These are phyloP conservation scores for Crotalus horridus DNA, from an alignment of 2,113 vertebrate species.

Conservation along the genomic window DNA sequence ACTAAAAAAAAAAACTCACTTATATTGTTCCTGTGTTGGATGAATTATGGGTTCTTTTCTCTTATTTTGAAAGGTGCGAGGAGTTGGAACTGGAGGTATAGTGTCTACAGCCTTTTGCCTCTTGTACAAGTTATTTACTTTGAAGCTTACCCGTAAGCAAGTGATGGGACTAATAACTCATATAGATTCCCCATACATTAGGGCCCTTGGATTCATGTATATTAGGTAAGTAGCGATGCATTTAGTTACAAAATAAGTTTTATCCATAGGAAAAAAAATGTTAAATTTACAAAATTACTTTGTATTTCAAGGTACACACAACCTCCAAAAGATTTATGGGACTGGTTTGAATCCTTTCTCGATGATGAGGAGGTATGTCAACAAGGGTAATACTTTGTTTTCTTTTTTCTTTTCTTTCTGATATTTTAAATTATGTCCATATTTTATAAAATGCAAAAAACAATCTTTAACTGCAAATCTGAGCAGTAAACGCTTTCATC, in stretches of 20 bases:
- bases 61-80: conserved; percentile 81
- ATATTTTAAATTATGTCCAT: conserved; percentile 8
- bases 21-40: neutral
- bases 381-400: conserved; percentile 91
- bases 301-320: conserved; percentile 89
- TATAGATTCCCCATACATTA: conserved; percentile 96
- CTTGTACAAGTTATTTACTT: conserved; percentile 96
- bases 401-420: conserved; percentile 63
- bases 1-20: neutral
- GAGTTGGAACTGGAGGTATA: conserved; percentile 97
- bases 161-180: conserved; percentile 99
- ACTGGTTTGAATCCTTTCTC: conserved; percentile 98
- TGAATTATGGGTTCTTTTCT: conserved; percentile 28
- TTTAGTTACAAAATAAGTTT: conserved; percentile 8
- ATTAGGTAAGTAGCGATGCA: conserved; percentile 80
- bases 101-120: conserved; percentile 98
- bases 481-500: neutral
- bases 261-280: conserved; percentile 13
- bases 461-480: neutral
- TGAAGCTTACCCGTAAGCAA: conserved; percentile 98
- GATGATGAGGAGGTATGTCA: conserved; percentile 99
- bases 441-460: conserved; percentile 15
- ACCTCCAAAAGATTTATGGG: conserved; percentile 92
- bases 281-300: conserved; percentile 34
- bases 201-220: conserved; percentile 99